A percentile compares a stretch with the other conserved stretches of the same genome.
These are phyloP conservation scores for Nemapogon koenigi DNA, from an alignment of 2,888 invertebrate species.

Conservation along the genomic window DNA sequence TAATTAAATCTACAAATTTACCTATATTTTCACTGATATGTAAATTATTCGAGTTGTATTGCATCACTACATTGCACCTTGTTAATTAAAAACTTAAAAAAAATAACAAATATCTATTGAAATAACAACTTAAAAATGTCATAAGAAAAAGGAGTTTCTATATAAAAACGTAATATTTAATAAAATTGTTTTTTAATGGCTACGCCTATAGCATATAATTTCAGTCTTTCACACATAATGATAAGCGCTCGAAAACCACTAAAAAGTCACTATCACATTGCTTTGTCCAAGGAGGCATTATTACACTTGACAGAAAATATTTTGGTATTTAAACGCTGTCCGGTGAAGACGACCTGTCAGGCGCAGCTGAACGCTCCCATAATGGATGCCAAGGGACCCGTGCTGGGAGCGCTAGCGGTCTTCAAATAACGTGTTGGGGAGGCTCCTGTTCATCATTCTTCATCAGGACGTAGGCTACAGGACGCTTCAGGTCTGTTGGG, in stretches of 20 bases:
- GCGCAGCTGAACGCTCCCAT: constrained; percentile 42
- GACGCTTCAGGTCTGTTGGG: constrained; percentile 46
- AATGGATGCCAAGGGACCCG: constrained; percentile 53
- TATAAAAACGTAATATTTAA: no score
- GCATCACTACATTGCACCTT: constrained; percentile 19
- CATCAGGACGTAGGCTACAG: constrained; percentile 69
- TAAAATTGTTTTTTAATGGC: no score
- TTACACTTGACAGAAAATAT: not conserved
- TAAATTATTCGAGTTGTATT: constrained; percentile 34
- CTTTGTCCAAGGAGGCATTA: not conserved
- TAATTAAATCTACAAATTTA: no score
- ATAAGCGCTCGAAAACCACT: no score
- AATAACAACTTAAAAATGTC: no score
- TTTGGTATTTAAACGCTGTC: constrained; percentile 38
- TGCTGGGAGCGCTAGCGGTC: constrained; percentile 83
- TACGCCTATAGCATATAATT: no score
- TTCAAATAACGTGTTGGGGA: constrained; percentile 80
- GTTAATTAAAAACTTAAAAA: no score
- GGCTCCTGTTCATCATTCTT: constrained; percentile 65
- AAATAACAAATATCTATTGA: no score
- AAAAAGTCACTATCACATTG: no score
- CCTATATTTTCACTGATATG: no score
- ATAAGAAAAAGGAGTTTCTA: no score
- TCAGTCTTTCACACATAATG: no score
- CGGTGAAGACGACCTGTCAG: constrained; percentile 48